Conservation (phyloP, 1,140 invertebrate species). For the Lepeophtheirus salmonis region DNA sequence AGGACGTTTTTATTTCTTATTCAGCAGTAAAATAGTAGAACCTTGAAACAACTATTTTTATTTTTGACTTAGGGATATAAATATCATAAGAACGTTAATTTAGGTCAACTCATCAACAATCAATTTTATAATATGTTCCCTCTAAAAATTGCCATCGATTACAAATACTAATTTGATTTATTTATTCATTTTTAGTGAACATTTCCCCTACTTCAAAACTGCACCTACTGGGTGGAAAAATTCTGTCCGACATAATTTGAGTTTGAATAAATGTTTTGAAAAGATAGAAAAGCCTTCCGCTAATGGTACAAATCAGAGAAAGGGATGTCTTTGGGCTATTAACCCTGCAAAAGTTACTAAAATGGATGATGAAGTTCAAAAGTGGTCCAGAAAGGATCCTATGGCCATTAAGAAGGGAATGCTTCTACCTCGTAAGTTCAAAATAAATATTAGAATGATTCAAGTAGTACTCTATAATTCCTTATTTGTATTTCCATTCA, state of each 20-base stretch:
- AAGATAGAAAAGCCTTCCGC: slow-evolving; percentile 71
- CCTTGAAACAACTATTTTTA: no score
- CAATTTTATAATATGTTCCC: no score
- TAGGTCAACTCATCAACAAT: no score
- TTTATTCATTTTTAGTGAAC: slow-evolving; percentile 49
- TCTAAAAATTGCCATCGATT: no score
- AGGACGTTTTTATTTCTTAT: no score
- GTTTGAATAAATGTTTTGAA: slow-evolving; percentile 90
- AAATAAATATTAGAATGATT: no score
- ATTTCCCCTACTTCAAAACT: slow-evolving; percentile 93
- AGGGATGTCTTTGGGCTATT: slow-evolving; percentile 82
- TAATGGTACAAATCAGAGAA: slow-evolving; percentile 28
- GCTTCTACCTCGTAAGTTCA: slow-evolving; percentile 58
- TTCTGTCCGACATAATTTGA: slow-evolving; percentile 84
- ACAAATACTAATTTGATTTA: not conserved
- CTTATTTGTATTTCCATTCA: slow-evolving; percentile 5
- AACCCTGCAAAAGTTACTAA: slow-evolving; percentile 81
- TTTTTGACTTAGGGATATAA: no score
- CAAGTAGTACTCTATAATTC: slow-evolving; percentile 6
- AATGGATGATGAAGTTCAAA: slow-evolving; percentile 92
- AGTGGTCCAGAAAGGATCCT: slow-evolving; percentile 86
- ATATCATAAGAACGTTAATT: no score
- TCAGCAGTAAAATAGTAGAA: no score
- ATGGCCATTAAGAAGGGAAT: slow-evolving; percentile 62
- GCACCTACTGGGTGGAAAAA: slow-evolving; percentile 96